A percentile compares a stretch with the other conserved stretches of the same genome.
phyloP scores from a whole-genome alignment of 2,888 invertebrate genomes.

The Polydrusus pterygomalis region DNA sequence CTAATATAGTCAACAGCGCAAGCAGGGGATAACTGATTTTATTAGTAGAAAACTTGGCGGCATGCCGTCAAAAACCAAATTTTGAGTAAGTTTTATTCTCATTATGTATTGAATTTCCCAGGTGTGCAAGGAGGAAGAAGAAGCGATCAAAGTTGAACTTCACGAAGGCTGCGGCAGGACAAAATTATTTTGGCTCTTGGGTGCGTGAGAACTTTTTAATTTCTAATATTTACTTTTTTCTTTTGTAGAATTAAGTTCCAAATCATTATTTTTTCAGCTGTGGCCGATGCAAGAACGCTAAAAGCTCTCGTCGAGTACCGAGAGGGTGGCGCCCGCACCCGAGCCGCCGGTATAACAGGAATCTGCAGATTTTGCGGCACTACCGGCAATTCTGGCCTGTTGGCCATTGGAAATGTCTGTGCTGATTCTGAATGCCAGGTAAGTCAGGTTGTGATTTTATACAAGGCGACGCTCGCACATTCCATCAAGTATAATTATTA shows the following conservation, averaged over 20 bases:
- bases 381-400: slow-evolving; percentile 85
- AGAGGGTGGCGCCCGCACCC: slow-evolving; percentile 78
- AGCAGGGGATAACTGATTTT: no score
- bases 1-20: no score
- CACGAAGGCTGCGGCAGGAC: slow-evolving; percentile 97
- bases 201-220: slow-evolving; percentile 9
- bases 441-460: slow-evolving; percentile 51
- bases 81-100: no score
- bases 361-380: slow-evolving; percentile 94
- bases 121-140: slow-evolving; percentile 97
- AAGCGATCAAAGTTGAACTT: slow-evolving; percentile 96
- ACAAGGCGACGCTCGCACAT: no score
- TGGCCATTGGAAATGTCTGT: slow-evolving; percentile 95
- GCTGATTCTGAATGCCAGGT: slow-evolving; percentile 95
- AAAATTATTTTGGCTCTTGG: slow-evolving; percentile 91
- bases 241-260: neutral
- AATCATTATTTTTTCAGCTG: slow-evolving; percentile 74
- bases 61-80: no score
- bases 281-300: slow-evolving; percentile 94
- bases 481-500: no score
- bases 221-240: neutral
- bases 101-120: slow-evolving; percentile 61
- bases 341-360: slow-evolving; percentile 74
- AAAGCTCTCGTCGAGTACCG: slow-evolving; percentile 95
- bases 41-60: no score